phyloP scores from a whole-genome alignment of 2,888 invertebrate genomes.

The Plutella xylostella region DNA sequence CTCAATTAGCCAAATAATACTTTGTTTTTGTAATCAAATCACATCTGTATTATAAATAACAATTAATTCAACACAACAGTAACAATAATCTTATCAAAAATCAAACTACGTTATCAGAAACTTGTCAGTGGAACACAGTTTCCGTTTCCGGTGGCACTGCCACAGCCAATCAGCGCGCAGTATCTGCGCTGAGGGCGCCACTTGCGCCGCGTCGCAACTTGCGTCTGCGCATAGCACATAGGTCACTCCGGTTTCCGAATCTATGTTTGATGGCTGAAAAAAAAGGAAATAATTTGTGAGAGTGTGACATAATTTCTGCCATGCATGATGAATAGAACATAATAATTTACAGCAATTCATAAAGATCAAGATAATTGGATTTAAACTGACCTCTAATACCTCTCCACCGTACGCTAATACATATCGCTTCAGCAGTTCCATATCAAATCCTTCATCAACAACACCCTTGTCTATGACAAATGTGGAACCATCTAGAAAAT shows the following conservation, averaged over 20 bases:
- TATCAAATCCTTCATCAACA: slow-evolving; percentile 33
- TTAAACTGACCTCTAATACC: slow-evolving; percentile 26
- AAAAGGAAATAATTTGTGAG: not conserved
- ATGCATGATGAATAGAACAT: not conserved
- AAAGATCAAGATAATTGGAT: not conserved
- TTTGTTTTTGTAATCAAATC: too few relatives aligned
- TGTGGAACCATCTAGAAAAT: slow-evolving; percentile 53
- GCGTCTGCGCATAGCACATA: slow-evolving; percentile 26
- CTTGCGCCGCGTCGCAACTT: not conserved
- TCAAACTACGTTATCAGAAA: not conserved
- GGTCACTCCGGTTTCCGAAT: slow-evolving; percentile 24
- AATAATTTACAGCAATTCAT: not conserved
- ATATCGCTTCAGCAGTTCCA: slow-evolving; percentile 48
- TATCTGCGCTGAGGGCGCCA: not conserved
- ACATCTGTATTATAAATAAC: too few relatives aligned
- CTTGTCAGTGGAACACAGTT: not conserved
- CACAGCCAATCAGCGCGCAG: slow-evolving; percentile 7
- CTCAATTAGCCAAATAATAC: too few relatives aligned
- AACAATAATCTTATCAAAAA: too few relatives aligned
- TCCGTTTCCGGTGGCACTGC: not conserved
- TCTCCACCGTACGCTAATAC: slow-evolving; percentile 74
- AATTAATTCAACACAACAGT: too few relatives aligned
- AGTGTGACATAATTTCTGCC: not conserved
- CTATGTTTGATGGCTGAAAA: slow-evolving; percentile 23
- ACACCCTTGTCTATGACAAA: slow-evolving; percentile 46